Conservation (phyloP, 2,888 invertebrate genomes). For the Amorpha juglandis region DNA sequence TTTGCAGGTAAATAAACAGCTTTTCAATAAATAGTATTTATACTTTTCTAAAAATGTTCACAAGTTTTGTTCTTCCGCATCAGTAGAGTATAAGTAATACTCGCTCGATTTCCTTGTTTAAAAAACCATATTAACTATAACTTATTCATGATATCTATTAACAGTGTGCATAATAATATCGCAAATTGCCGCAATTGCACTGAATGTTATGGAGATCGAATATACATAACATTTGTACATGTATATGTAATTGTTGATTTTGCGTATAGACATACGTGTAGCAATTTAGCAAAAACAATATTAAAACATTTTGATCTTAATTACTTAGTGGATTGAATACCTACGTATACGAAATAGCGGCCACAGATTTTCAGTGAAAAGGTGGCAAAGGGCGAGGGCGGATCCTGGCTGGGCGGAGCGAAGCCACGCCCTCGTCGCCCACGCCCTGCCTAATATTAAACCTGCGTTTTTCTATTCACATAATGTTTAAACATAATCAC, state of each 20-base stretch:
- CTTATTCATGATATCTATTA: too few relatives aligned
- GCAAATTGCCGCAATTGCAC: neutral
- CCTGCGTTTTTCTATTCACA: conserved; percentile 59
- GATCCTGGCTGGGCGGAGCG: conserved; percentile 75
- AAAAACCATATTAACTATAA: too few relatives aligned
- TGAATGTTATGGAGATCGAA: neutral
- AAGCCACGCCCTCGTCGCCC: conserved; percentile 74
- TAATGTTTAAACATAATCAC: conserved; percentile 30
- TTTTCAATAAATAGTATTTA: too few relatives aligned
- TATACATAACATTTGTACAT: too few relatives aligned
- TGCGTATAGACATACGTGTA: conserved; percentile 7
- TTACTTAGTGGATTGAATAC: conserved; percentile 42
- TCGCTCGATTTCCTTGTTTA: too few relatives aligned
- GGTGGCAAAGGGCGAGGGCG: conserved; percentile 81
- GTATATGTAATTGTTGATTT: neutral
- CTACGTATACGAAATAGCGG: conserved; percentile 51
- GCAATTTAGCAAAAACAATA: conserved; percentile 20
- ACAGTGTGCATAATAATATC: neutral
- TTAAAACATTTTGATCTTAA: conserved; percentile 45
- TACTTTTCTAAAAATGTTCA: too few relatives aligned
- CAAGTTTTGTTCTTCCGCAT: too few relatives aligned
- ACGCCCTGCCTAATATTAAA: conserved; percentile 75
- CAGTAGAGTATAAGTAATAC: too few relatives aligned
- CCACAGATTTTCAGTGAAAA: conserved; percentile 71
- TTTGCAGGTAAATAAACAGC: too few relatives aligned